Evolutionary conservation across 2,797 vertebrate species (phyloP).

Genomic region (Podargus strigoides): DNA sequence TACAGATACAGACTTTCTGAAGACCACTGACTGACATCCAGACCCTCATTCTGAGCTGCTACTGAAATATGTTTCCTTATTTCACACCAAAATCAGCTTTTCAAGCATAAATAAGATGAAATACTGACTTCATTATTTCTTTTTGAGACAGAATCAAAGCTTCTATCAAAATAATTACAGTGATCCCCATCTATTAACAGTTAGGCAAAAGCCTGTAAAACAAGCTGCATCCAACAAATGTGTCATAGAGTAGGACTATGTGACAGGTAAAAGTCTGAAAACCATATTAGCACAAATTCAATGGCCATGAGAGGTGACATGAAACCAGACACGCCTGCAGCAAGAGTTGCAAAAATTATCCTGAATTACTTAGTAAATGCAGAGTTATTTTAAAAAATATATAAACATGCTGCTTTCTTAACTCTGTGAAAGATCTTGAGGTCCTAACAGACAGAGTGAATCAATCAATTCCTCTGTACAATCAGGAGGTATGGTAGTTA

Average conservation of each 20-base stretch:
- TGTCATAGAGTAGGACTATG: background rate
- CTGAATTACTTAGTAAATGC: background rate
- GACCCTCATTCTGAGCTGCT: background rate
- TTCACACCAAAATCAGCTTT: background rate
- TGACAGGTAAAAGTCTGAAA: background rate
- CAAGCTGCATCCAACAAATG: background rate
- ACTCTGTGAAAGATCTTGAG: background rate
- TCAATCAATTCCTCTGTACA: background rate
- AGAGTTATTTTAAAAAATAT: background rate
- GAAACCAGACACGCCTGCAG: background rate
- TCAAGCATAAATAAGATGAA: background rate
- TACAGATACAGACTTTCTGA: background rate
- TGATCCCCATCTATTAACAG: background rate
- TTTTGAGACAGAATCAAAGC: background rate
- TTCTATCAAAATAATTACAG: background rate
- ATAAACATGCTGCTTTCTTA: background rate
- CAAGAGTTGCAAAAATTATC: background rate
- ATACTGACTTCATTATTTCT: background rate
- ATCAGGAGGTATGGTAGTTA: background rate
- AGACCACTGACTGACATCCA: background rate
- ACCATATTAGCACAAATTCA: background rate
- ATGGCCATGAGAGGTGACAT: background rate
- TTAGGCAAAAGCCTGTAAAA: background rate
- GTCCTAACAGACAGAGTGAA: background rate
- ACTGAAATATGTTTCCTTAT: background rate